Percentiles rank a stretch among this genome's conserved stretches.
These are phyloP conservation scores for Peromyscus leucopus DNA, from an alignment of 2,113 vertebrate genomes.

Conservation along the genomic window DNA sequence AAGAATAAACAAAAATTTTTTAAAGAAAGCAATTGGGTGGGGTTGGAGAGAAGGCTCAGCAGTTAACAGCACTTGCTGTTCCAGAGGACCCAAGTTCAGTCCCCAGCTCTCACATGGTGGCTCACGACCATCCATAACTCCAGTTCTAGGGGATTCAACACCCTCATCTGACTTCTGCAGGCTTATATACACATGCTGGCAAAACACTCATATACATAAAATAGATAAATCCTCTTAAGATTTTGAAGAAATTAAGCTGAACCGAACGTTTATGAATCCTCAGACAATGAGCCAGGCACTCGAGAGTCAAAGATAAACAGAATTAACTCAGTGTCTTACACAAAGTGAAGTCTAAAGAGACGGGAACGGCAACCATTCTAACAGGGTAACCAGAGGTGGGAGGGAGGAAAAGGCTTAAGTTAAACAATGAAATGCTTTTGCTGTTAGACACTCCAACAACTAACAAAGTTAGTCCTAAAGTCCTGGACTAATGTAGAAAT, in stretches of 20 bases:
- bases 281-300: background rate
- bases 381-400: background rate
- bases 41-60: background rate
- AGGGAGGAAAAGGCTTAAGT: slow-evolving; percentile 26
- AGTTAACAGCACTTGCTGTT: background rate
- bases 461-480: background rate
- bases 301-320: background rate
- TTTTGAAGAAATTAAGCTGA: background rate
- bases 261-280: background rate
- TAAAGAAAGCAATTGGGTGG: background rate
- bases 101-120: background rate
- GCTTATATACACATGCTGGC: too few species aligned
- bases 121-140: background rate
- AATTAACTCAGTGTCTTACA: background rate
- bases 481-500: background rate
- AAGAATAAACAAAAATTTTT: background rate
- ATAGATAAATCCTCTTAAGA: background rate
- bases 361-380: background rate
- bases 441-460: background rate
- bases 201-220: background rate
- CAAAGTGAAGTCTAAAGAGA: background rate
- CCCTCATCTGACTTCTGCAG: too few species aligned
- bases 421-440: background rate
- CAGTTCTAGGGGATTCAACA: background rate
- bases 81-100: background rate